Base-by-base conservation (phyloP, 2,888 invertebrate genomes). In the Sinhomidia bicolor region DNA sequence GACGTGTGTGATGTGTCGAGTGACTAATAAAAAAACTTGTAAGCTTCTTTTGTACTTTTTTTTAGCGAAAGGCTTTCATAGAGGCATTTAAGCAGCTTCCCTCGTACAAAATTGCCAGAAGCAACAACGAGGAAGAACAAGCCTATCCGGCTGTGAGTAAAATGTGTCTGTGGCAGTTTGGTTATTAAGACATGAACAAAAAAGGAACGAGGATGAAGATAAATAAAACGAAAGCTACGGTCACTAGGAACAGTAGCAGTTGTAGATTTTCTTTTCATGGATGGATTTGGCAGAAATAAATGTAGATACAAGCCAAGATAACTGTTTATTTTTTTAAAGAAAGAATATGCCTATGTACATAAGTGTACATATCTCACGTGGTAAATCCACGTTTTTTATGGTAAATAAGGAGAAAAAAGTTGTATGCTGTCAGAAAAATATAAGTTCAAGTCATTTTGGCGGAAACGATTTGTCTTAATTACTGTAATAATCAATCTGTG, bases 401-500 rank as follows among this genome's bases (percentile, higher is more conserved):
- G n/a, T n/a, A n/a, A n/a, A n/a, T n/a, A n/a, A n/a, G 20, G 12
- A 7, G 14, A 79, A 36, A 32, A 41, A 29, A 78, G 57, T 17
- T 85, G 78, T 86, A 65, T 83, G 68, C 62, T 83, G 84, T 83
- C 81, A 81, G 79, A 57, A 83, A 83, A 41, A 78, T 79, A 68
- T 74, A 84, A 32, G 14, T 60, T 83, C 78, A 60, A 71, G 79
- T 83, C 78, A 84, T 71, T 68, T 65, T 89, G 65, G 80, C 85
- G 89, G 89, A 89, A 85, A 85, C 89, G 74, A 89, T 89, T 89
- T 80, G 85, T 89, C 89, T 84, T 89, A 89, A 89, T 89, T 89
- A 89, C 84, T 71, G 89, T 89, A 85, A 89, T 89, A 89, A 89
- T 89, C 89, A 89, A 89, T 89, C 89, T 89, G 89, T 85, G 85